Conservation (phyloP, 1,140 invertebrate species). For the Hypsibius dujardini region DNA sequence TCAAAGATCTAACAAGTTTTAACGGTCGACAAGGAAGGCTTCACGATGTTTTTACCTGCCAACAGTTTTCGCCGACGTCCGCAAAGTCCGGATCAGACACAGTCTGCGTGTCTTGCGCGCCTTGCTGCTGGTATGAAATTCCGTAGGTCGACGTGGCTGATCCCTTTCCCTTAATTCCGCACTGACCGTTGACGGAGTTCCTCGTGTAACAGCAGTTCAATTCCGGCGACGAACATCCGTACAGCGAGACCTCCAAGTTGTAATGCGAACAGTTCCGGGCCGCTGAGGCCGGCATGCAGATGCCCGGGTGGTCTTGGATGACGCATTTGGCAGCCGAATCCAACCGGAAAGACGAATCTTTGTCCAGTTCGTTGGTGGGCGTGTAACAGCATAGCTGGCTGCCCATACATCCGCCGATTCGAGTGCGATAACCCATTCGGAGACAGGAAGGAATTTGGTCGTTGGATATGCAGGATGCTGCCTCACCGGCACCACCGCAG, state of each 20-base stretch:
- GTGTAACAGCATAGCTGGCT: constrained; percentile 4
- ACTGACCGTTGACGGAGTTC: constrained; percentile 11
- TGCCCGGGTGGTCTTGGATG: constrained; percentile 13
- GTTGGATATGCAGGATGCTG: not conserved
- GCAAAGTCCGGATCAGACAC: constrained; percentile 8
- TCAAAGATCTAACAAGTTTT: no score
- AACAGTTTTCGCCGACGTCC: constrained; percentile 2
- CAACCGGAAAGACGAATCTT: not conserved
- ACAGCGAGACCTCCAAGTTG: constrained; percentile 1
- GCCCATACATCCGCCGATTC: not conserved
- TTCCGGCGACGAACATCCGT: constrained; percentile 14
- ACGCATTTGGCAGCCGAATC: not conserved
- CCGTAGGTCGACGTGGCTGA: constrained; percentile 5
- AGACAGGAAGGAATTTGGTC: not conserved
- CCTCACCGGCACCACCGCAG: not conserved
- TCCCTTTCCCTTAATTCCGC: constrained; percentile 12
- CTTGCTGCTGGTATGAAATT: not conserved
- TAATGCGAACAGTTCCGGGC: constrained; percentile 4
- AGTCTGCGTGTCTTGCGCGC: not conserved
- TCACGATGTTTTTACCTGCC: not conserved
- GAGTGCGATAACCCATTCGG: not conserved
- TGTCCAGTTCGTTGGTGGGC: not conserved
- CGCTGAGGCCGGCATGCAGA: not conserved
- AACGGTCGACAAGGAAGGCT: no score
- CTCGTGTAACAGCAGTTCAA: constrained; percentile 16